Base-by-base conservation (phyloP, 2,888 invertebrate species). In the Eupithecia dodoneata region DNA sequence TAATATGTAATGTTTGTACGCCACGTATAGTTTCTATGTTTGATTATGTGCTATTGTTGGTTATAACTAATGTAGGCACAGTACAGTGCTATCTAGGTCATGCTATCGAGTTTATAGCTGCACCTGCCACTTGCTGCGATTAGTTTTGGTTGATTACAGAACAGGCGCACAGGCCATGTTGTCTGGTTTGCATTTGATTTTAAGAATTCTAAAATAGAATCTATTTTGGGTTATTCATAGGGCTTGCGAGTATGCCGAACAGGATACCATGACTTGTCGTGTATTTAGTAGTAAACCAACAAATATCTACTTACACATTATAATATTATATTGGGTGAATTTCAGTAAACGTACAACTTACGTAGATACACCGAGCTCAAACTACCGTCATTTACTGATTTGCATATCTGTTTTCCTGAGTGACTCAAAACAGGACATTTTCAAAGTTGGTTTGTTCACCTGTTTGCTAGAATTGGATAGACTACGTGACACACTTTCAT, bases 401-500 rank as follows among this genome's bases (percentile, higher is more conserved):
- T 30, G 30, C 30, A 4, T 63, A 30, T 63, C 4, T 42, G 72
- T 78, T 66, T 80, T 77, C 71, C 65, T 55, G 65, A 18, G 69
- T 79, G 77, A 78, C 73, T 79, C 77, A 80, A 75, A 75, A 75
- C 74, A 74, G 52, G 63, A 79, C 52, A 71, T 70, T 67, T 73
- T 72, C 18, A 63, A 30, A 63, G 10, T 30, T 66, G 42, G 42
- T 66, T 66, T 42, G 42, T 83, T 85, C 84, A 89, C 89, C 89
- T 90, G 87, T 83, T 81, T 81, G 84, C 76, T 79, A 79, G 82
- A 84, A 76, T 10, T 79, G 76, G 85, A 88, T 87, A 82, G 74
- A 86, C 85, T 86, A 86, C 91, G 93, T 93, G 63, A 63, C 93
- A 92, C 90, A 92, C 89, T 90, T 92, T 85, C 76, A 80, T 83